These are phyloP conservation scores for Lasioglossum leucozonium DNA, from an alignment of 2,888 invertebrate species.

Conservation along the genomic window DNA sequence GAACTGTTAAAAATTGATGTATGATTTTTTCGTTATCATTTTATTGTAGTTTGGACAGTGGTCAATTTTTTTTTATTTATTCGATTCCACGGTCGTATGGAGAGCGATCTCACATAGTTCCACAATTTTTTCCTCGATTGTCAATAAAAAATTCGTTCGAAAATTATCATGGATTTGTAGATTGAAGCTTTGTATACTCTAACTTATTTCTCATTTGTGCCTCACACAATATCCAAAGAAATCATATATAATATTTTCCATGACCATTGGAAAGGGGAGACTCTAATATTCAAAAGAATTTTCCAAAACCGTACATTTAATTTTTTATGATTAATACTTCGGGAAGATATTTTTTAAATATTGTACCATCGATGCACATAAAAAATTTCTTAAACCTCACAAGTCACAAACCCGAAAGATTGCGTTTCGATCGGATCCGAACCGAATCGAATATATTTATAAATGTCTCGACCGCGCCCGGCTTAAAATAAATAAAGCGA, in stretches of 20 bases:
- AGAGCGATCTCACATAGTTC: neutral
- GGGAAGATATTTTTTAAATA: too few relatives aligned
- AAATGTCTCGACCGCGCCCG: neutral
- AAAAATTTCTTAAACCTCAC: too few relatives aligned
- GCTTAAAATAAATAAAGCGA: neutral
- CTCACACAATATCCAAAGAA: too few relatives aligned
- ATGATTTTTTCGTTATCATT: neutral
- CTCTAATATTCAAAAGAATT: too few relatives aligned
- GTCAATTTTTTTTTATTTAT: neutral
- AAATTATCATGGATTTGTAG: neutral
- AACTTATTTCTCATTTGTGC: too few relatives aligned
- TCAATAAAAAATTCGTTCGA: neutral
- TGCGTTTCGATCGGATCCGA: neutral
- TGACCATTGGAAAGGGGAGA: too few relatives aligned
- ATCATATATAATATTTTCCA: too few relatives aligned
- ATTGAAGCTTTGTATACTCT: neutral
- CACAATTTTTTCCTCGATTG: neutral
- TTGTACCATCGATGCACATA: too few relatives aligned
- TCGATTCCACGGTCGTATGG: neutral
- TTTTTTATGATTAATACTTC: too few relatives aligned
- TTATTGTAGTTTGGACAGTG: neutral
- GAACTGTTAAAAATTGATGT: neutral
- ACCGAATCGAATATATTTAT: neutral
- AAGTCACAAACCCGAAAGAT: neutral
- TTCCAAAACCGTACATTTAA: too few relatives aligned